Conservation (phyloP, 2,797 vertebrate genomes). For the Monodelphis domestica region DNA sequence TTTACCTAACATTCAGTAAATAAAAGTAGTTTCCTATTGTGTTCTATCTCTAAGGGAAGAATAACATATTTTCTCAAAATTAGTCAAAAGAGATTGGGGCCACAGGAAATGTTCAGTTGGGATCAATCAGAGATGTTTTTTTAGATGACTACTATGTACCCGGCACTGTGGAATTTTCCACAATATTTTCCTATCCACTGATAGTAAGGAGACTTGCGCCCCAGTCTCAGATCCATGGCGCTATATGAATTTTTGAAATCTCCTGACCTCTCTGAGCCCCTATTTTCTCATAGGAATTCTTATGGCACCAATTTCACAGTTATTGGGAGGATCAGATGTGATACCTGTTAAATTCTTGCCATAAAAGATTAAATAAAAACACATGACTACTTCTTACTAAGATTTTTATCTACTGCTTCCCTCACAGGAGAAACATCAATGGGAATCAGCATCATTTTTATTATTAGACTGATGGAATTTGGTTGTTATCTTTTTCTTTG, state of each 20-base stretch:
- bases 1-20: constrained; percentile 59
- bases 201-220: neutral
- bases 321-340: neutral
- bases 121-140: neutral
- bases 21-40: constrained; percentile 16
- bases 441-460: neutral
- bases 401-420: neutral
- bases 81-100: neutral
- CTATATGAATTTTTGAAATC: neutral
- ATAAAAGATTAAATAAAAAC: neutral
- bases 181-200: neutral
- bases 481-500: neutral
- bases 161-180: neutral
- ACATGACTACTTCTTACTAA: neutral
- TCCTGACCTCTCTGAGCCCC: neutral
- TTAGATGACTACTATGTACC: neutral
- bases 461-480: neutral
- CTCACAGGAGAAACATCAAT: neutral
- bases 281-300: neutral
- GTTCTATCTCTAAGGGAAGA: neutral
- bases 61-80: constrained; percentile 21
- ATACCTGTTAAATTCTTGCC: neutral
- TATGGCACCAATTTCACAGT: neutral
- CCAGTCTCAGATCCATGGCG: neutral
- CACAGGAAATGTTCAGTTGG: neutral